A percentile compares a stretch with the other conserved stretches of the same genome.
These are phyloP conservation scores for Clostera curtula DNA, from an alignment of 2,888 invertebrate genomes.

Conservation along the genomic window DNA sequence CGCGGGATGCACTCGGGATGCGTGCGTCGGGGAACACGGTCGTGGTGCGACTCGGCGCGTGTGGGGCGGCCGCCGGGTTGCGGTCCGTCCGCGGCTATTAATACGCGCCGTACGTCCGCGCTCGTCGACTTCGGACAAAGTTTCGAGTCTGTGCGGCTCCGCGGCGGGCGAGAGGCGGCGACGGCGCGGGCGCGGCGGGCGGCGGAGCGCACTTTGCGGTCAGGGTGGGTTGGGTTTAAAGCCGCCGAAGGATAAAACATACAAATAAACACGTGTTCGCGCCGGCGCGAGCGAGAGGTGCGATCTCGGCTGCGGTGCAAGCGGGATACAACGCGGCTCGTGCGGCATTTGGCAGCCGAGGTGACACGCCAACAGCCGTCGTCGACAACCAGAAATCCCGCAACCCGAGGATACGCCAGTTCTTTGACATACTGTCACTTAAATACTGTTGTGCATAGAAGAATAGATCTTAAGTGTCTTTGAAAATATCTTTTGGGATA, in stretches of 20 bases:
- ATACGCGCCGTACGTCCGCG: constrained; percentile 70
- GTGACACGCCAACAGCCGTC: constrained; percentile 36
- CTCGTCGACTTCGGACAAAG: constrained; percentile 73
- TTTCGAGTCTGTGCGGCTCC: constrained; percentile 67
- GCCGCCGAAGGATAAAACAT: constrained; percentile 79
- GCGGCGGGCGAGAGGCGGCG: constrained; percentile 59
- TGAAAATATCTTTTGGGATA: too few species aligned
- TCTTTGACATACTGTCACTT: too few species aligned
- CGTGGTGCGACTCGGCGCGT: constrained; percentile 42
- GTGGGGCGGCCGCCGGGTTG: constrained; percentile 43
- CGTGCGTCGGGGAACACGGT: constrained; percentile 46
- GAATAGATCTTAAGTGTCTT: too few species aligned
- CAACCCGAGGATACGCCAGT: constrained; percentile 3
- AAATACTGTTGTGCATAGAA: too few species aligned
- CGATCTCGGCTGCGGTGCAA: constrained; percentile 49
- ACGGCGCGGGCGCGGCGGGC: constrained; percentile 74
- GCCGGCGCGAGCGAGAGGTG: constrained; percentile 76
- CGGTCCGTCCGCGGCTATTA: constrained; percentile 67
- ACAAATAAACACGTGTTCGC: constrained; percentile 78
- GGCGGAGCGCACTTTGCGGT: constrained; percentile 78
- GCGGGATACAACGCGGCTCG: constrained; percentile 56
- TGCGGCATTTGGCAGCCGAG: constrained; percentile 71
- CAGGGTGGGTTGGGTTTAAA: constrained; percentile 80
- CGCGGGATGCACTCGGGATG: constrained; percentile 38
- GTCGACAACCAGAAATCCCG: constrained; percentile 11